A percentile compares a stretch with the other conserved stretches of the same genome.
Conservation (phyloP, 2,797 vertebrate species). For the Sebastes itinus region DNA sequence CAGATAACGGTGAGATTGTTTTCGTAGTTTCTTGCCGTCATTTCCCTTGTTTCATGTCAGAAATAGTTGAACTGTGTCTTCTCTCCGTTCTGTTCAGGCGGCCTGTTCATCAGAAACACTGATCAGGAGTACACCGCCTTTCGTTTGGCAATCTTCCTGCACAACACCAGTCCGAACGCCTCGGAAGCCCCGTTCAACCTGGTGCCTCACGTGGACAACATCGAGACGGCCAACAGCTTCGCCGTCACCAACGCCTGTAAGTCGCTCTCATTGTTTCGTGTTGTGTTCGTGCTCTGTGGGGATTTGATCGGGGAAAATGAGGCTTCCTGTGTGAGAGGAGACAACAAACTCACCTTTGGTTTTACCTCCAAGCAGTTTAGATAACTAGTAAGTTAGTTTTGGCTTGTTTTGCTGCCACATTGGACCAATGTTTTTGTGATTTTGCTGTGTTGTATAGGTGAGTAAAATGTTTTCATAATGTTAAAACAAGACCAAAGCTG, state of each 20-base stretch:
- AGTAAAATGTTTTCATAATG: too few species aligned
- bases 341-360: too few species aligned
- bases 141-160: conserved; percentile 97
- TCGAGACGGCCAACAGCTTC: conserved; percentile 99
- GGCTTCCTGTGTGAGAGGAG: neutral
- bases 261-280: conserved; percentile 55
- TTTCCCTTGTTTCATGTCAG: neutral
- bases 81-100: conserved; percentile 71
- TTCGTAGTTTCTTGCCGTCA: too few species aligned
- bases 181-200: conserved; percentile 98
- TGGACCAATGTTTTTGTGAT: too few species aligned
- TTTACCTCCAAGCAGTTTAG: too few species aligned
- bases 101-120: conserved; percentile 99
- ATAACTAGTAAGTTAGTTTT: too few species aligned
- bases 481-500: too few species aligned
- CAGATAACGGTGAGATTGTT: neutral
- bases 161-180: conserved; percentile 98
- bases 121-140: conserved; percentile 99
- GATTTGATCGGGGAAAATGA: neutral
- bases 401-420: too few species aligned
- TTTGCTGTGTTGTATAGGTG: too few species aligned
- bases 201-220: conserved; percentile 99
- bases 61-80: neutral
- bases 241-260: conserved; percentile 99
- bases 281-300: neutral